Evolutionary conservation across 2,113 vertebrate species (phyloP).

Genomic region (Toxotes jaculatrix): DNA sequence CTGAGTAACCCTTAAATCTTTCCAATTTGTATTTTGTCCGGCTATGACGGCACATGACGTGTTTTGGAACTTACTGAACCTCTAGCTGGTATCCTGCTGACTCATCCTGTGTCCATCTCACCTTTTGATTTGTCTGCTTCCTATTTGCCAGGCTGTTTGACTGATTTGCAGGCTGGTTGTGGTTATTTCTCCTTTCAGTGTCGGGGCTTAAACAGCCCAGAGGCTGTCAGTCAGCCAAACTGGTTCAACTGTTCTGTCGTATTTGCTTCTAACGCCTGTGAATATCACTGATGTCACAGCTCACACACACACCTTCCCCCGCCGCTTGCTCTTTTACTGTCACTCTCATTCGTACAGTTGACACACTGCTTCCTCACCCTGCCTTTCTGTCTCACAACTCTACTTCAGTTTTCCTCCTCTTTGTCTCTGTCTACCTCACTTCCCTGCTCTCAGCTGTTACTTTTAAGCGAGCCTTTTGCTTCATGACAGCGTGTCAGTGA

Average conservation of each 20-base stretch:
- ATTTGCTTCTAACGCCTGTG: conserved; percentile 1
- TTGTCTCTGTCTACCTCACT: neutral
- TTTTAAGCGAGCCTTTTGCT: neutral
- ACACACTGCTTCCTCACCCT: conserved; percentile 5
- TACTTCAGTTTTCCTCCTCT: neutral
- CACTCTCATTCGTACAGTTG: neutral
- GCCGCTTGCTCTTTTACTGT: conserved; percentile 8
- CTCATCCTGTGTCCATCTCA: neutral
- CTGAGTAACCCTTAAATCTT: neutral
- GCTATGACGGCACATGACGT: neutral
- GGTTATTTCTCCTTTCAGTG: neutral
- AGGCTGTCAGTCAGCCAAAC: conserved; percentile 50
- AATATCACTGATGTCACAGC: conserved; percentile 17
- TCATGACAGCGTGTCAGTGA: neutral
- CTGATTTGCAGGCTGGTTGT: neutral
- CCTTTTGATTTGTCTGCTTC: neutral
- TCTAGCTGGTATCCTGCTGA: neutral
- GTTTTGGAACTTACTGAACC: neutral
- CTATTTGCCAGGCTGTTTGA: neutral
- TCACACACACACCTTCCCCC: conserved; percentile 12
- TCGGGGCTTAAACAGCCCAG: conserved; percentile 7
- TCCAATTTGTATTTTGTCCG: neutral
- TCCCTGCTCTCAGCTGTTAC: neutral
- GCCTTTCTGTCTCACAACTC: neutral
- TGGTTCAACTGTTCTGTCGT: conserved; percentile 52